Base-by-base conservation (phyloP, 2,797 vertebrate species). In the Somateria mollissima region DNA sequence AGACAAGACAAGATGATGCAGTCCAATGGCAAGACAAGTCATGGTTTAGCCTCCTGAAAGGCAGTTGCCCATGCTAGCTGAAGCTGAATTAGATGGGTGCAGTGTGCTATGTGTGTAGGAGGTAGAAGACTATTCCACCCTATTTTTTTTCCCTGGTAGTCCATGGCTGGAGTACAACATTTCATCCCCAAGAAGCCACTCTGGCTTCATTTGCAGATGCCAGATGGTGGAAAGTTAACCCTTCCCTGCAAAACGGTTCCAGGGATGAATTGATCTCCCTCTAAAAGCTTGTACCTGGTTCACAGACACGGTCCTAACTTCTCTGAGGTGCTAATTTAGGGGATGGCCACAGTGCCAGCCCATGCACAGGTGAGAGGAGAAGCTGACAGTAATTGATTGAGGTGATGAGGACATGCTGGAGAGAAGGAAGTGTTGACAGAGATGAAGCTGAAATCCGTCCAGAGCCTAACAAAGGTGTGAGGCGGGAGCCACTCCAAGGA, bases 401-500 rank as follows among this genome's bases (percentile, higher is more conserved):
- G 39, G 76, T 0, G 67, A 84, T 71, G 91, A 88, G 90, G 80
- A 56, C 71, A 45, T 16, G 65, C 43, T 89, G 65, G 53, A 77
- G 79, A 61, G 76, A 71, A 57, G 58, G 60, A 70, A 76, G 54
- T 37, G 79, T 67, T 90, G 90, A 71, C 45, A 75, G 75, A 84
- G 43, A n/a, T 34, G 51, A 7, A 84, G 22, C 17, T 41, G 54
- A 81, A 87, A 89, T n/a, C 51, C 70, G 22, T 43, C 74, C 56
- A 11, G 28, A 66, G 28, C 28, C 56, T 83, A 87, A 89, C 87
- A 41, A 56, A 91, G 69, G 70, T 70, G 64, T 49, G 78, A 81
- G 67, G 72, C 69, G 93, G 95, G 91, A 87, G 60, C 43, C 7
- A 8, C 61, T 79, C 84, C 87, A 92, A 65, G 71, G 69, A 87